Base-by-base conservation (phyloP, 2,888 invertebrate genomes). In the Napeogenes inachia region DNA sequence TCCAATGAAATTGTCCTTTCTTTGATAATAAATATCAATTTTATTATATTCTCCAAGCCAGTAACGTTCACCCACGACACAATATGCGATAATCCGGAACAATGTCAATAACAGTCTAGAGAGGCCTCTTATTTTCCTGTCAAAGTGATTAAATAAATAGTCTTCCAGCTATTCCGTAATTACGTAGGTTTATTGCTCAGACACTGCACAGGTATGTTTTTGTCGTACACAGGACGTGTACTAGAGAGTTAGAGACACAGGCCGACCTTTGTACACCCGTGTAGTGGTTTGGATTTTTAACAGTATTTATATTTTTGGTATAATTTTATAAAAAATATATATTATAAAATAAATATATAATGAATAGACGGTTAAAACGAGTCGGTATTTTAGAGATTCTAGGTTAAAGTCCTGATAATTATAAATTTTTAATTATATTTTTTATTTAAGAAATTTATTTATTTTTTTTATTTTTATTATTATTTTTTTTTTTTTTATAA, bases 91-190 rank as follows among this genome's bases (percentile, higher is more conserved):
- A 85, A 73, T 67, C 69, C 71, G 69, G 60, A 70, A 71, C 71
- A 66, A 73, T 82, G 83, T 81, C 75, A 79, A 79, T 78, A 74
- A 81, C 73, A 72, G 76, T 74, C 74, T 73, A 73, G 67, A 75
- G 71, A 66, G 73, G 75, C 73, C 71, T 77, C 76, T 74, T 88
- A 89, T 89, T 89, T 87, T 79, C 82, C 81, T 84, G 86, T 87
- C 89, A 89, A 87, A 88, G 87, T 88, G 87, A 89, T 89, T 89
- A 89, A 87, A 88, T 89, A 89, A 89, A 89, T 88, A 88, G 86
- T 85, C 82, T 81, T 80, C 76, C 73, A 87, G 89, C 83, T 89
- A 89, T 89, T 88, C 82, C 79, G 88, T 89, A 88, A 89, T 89
- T 88, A 87, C 82, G 79, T 68, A 73, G 81, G 82, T 85, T 85